phyloP scores from a whole-genome alignment of 1,140 invertebrate genomes.

The Belonocnema kinseyi region DNA sequence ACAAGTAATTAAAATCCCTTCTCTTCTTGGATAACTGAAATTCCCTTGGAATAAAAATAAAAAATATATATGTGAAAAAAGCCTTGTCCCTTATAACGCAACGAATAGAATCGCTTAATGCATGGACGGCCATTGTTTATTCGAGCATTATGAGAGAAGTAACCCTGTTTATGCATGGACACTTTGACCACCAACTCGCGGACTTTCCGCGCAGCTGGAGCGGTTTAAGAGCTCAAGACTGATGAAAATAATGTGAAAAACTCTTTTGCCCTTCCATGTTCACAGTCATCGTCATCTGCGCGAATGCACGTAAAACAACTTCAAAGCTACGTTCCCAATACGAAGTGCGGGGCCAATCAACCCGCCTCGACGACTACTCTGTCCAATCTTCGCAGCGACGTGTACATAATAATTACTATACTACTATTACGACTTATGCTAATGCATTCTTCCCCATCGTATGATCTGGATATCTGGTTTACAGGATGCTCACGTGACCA shows the following conservation, averaged over 20 bases:
- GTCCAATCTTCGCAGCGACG: constrained; percentile 72
- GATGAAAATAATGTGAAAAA: constrained; percentile 62
- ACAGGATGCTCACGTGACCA: constrained; percentile 53
- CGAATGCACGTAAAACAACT: constrained; percentile 73
- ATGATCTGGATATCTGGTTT: constrained; percentile 45
- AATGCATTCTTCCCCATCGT: constrained; percentile 54
- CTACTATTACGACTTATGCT: constrained; percentile 56
- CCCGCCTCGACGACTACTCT: constrained; percentile 70
- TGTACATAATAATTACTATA: constrained; percentile 65
- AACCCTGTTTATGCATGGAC: constrained; percentile 51
- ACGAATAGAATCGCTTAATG: constrained; percentile 9
- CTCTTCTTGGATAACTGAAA: constrained; percentile 3
- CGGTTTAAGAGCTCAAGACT: constrained; percentile 35
- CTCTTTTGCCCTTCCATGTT: constrained; percentile 72
- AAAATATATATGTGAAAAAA: background rate
- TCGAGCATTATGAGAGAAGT: constrained; percentile 5
- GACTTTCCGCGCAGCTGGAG: constrained; percentile 54
- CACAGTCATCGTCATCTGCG: constrained; percentile 74
- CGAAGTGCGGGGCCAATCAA: constrained; percentile 67
- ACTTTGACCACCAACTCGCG: constrained; percentile 50
- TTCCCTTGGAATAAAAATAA: background rate
- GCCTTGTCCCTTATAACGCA: background rate
- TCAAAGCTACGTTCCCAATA: constrained; percentile 69
- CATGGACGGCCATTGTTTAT: constrained; percentile 3
- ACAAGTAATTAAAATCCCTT: background rate